Evolutionary conservation across 2,888 invertebrate genomes (phyloP).

Genomic region (Scaptodrosophila latifasciaeformis): DNA sequence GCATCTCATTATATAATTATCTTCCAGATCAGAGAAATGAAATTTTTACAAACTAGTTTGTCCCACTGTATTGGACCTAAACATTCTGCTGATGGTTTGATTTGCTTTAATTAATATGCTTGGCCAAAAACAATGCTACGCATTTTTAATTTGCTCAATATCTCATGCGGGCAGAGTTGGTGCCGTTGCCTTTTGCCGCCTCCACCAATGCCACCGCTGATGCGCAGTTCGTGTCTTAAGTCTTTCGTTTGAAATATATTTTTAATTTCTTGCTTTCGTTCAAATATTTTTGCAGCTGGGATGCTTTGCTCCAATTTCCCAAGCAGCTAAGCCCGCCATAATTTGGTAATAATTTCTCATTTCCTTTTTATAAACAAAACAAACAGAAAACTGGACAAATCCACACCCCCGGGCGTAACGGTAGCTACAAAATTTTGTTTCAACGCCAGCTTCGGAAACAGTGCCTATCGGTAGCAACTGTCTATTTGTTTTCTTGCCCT

Average conservation of each 20-base stretch:
- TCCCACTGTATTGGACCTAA: constrained; percentile 1
- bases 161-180: constrained; percentile 31
- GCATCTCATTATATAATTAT: no score
- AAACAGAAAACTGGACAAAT: not conserved
- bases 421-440: constrained; percentile 5
- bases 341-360: constrained; percentile 54
- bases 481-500: constrained; percentile 37
- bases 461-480: constrained; percentile 15
- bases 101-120: constrained; percentile 45
- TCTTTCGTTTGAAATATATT: constrained; percentile 48
- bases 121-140: constrained; percentile 28
- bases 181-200: not conserved
- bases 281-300: constrained; percentile 6
- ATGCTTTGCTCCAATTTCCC: constrained; percentile 33
- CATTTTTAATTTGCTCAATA: constrained; percentile 41
- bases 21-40: no score
- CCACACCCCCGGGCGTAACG: constrained; percentile 1
- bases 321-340: constrained; percentile 29
- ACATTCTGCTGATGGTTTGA: constrained; percentile 17
- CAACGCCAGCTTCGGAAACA: not conserved
- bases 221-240: constrained; percentile 44
- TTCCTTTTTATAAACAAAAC: constrained; percentile 40
- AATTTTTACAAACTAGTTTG: not conserved
- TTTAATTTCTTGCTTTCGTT: constrained; percentile 1
- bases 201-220: constrained; percentile 3